Evolutionary conservation across 2,888 invertebrate species (phyloP).

Genomic region (Antheraea assamensis): DNA sequence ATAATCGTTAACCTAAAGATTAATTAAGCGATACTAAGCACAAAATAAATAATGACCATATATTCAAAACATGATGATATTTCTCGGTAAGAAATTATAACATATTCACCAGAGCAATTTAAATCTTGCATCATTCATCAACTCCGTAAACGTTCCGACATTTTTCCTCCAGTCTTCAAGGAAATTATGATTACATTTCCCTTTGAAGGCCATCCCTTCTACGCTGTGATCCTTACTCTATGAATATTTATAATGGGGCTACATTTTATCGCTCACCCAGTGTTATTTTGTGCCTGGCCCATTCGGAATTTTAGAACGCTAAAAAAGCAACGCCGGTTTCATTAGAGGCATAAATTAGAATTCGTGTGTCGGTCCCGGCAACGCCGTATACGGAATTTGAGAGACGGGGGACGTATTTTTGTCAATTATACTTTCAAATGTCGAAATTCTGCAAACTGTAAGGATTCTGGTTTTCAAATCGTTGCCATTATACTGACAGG

Average conservation of each 20-base stretch:
- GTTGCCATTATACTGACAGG: slow-evolving; percentile 58
- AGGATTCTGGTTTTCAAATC: slow-evolving; percentile 52
- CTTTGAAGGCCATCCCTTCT: slow-evolving; percentile 44
- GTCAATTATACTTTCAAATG: slow-evolving; percentile 77
- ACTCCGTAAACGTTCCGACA: slow-evolving; percentile 40
- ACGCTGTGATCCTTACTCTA: slow-evolving; percentile 39
- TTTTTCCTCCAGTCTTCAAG: slow-evolving; percentile 49
- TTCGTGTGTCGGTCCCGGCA: slow-evolving; percentile 56
- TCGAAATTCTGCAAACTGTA: slow-evolving; percentile 51
- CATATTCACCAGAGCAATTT: slow-evolving; percentile 39
- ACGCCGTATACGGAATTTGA: slow-evolving; percentile 52
- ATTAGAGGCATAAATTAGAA: slow-evolving; percentile 74
- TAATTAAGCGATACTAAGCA: background rate
- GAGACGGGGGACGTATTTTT: slow-evolving; percentile 51
- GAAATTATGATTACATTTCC: slow-evolving; percentile 72
- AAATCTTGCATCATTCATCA: slow-evolving; percentile 25
- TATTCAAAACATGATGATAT: background rate
- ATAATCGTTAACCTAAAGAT: background rate
- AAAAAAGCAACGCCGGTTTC: slow-evolving; percentile 64
- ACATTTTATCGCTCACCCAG: slow-evolving; percentile 66
- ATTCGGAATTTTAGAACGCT: slow-evolving; percentile 53
- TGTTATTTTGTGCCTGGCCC: slow-evolving; percentile 54
- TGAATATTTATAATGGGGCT: slow-evolving; percentile 74
- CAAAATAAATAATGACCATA: background rate
- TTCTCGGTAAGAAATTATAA: slow-evolving; percentile 17